These are phyloP conservation scores for Anoura caudifer DNA, from an alignment of 2,113 vertebrate genomes.

Conservation along the genomic window DNA sequence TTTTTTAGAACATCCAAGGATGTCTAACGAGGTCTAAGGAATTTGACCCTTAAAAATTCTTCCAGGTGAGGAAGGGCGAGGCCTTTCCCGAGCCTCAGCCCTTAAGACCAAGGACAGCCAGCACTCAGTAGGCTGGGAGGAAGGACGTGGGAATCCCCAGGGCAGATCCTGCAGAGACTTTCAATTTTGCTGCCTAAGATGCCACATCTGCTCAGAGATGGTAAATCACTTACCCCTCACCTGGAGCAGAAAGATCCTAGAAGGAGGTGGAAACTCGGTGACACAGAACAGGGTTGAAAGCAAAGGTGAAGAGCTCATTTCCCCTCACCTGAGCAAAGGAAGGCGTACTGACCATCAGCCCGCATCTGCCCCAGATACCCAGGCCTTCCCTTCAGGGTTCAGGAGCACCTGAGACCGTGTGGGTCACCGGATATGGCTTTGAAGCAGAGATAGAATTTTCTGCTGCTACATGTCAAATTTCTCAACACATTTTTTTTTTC, in stretches of 20 bases:
- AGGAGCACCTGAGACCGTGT: background rate
- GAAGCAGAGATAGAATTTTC: background rate
- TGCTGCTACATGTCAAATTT: background rate
- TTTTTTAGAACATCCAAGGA: background rate
- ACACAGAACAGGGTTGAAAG: background rate
- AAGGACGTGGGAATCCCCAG: background rate
- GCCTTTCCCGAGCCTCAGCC: rapidly evolving
- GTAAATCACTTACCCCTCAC: background rate
- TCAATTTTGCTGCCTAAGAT: background rate
- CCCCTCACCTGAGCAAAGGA: background rate
- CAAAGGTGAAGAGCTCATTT: background rate
- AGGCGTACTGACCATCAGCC: rapidly evolving
- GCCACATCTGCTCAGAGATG: background rate
- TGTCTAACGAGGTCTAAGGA: background rate
- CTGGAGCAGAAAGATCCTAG: background rate
- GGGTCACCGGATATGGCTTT: background rate
- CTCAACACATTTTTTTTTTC: constrained; percentile 35
- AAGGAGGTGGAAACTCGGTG: background rate
- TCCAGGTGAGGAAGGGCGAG: background rate
- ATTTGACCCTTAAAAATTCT: background rate
- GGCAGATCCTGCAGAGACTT: background rate
- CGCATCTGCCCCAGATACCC: background rate
- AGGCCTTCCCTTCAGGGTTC: rapidly evolving
- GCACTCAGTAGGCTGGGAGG: background rate
- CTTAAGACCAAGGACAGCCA: background rate